Evolutionary conservation across 1,140 invertebrate species (phyloP).

Genomic region (Planococcus citri): DNA sequence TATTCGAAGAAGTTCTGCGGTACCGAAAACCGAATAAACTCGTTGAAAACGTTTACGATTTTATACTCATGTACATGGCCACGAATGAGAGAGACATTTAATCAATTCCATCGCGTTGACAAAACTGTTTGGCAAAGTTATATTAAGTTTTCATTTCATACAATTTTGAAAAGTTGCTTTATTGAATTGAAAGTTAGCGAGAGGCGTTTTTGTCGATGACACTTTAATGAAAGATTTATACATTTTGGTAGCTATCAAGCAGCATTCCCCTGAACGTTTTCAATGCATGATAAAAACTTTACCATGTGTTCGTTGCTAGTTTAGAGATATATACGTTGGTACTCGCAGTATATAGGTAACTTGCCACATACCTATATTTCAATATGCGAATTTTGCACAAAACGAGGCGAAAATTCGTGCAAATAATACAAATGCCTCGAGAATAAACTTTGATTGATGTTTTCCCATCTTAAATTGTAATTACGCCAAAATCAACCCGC

Average conservation of each 20-base stretch:
- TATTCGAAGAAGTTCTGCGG: not conserved
- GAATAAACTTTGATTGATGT: no score
- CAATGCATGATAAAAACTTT: no score
- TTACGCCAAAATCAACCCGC: no score
- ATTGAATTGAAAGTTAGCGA: not conserved
- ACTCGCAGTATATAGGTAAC: no score
- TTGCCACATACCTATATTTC: no score
- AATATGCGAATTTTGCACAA: no score
- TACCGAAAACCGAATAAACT: not conserved
- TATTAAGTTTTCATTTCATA: slow-evolving; percentile 4
- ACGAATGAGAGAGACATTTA: slow-evolving; percentile 1
- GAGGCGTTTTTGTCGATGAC: not conserved
- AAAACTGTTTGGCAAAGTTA: not conserved
- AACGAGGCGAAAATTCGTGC: no score
- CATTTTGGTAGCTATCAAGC: not conserved
- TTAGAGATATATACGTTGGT: no score
- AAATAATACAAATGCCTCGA: no score
- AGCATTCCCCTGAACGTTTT: no score
- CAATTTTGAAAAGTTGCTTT: slow-evolving; percentile 3
- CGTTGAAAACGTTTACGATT: not conserved
- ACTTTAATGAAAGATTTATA: slow-evolving; percentile 8
- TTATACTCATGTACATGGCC: not conserved
- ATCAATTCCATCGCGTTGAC: not conserved
- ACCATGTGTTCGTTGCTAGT: no score
- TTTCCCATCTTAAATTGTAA: no score